Evolutionary conservation across 2,113 vertebrate genomes (phyloP), one percentile per base, ranked within the genome.

Genomic region (Xiphophorus maculatus): DNA sequence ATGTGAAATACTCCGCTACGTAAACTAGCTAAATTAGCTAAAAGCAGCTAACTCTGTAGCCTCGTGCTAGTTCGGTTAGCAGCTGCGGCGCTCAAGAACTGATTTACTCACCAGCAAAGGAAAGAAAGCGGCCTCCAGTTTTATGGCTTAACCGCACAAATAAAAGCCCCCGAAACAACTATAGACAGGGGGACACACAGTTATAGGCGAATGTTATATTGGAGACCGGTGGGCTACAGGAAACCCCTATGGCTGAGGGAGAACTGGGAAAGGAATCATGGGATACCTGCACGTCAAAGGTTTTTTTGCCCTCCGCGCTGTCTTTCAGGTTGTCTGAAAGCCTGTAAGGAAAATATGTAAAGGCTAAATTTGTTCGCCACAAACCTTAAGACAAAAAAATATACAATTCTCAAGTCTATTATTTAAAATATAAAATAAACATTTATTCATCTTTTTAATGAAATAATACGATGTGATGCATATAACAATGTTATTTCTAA

Each of bases 221-320:
- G 35, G 2, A 37, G 68, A 44, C 86, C 87, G 74, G 90, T 30
- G n/a, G 28, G 66, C 19, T 73, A 67, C 27, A 4, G 40, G 69
- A 66, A 29, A 27, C 27, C 69, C 60, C 28, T 32, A 22, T 63
- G 66, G 81, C 75, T 61, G 79, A 73, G 7, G 82, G 69, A 82
- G 66, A 86, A 81, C 73, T 51, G 42, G 69, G 69, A 73, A 90
- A 48, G 76, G 93, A 64, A 93, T 88, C 77, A 74, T 91, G 93
- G 93, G 92, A 91, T 17, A 74, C 2, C 35, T 12, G 35, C 60
- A 1, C 3, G 1, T 28, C 0, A 0, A 1, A 0, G 1, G 14
- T 22, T 17, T 9, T 62, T 32, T 0, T 8, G 29, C 81, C 89
- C 90, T 33, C 0, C 32, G 1, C 76, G 17, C 0, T 0, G 86